phyloP scores from a whole-genome alignment of 2,113 vertebrate genomes.

The Halcyon senegalensis region DNA sequence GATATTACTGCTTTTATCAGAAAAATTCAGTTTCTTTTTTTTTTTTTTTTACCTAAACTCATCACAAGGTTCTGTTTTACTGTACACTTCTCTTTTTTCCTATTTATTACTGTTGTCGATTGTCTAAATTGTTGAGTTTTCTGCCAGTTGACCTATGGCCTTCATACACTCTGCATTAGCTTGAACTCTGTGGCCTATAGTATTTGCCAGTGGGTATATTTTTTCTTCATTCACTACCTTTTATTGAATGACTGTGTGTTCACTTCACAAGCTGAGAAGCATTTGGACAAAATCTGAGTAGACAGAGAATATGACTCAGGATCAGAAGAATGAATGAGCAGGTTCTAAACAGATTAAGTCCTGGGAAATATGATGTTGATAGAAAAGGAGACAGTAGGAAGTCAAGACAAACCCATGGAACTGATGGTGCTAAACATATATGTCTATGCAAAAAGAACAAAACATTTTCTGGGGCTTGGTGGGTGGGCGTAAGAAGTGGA shows the following conservation, averaged over 20 bases:
- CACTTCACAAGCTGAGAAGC: not conserved
- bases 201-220: not conserved
- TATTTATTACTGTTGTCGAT: not conserved
- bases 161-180: not conserved
- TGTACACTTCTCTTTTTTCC: not conserved
- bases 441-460: not conserved
- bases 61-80: not conserved
- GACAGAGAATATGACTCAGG: accelerated
- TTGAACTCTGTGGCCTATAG: not conserved
- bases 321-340: not conserved
- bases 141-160: not conserved
- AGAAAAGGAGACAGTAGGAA: not conserved
- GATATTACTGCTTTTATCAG: not conserved
- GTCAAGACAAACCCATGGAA: not conserved
- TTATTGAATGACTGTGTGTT: not conserved
- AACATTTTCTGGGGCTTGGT: not conserved
- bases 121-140: not conserved
- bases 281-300: not conserved
- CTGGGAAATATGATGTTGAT: not conserved
- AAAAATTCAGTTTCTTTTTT: not conserved
- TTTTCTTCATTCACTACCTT: not conserved
- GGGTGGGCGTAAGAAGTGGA: accelerated
- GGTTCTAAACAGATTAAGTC: not conserved
- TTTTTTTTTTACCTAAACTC: not conserved
- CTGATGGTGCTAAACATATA: not conserved